Base-by-base conservation (phyloP, 92 coral and sea anemone species). In the Zoanthus sociatus region DNA sequence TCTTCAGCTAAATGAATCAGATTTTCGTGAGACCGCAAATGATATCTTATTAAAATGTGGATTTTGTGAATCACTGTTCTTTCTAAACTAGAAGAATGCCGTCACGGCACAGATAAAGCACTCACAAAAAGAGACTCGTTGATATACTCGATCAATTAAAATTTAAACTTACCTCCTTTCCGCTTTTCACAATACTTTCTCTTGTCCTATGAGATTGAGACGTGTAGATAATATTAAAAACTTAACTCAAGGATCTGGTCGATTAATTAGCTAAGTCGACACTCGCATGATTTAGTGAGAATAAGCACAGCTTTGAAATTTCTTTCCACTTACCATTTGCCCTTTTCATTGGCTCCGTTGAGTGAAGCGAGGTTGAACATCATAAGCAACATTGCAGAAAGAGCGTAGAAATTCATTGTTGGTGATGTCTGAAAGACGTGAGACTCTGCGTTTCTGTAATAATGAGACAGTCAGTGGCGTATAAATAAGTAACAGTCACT, bases 401-500 rank as follows among this genome's bases (percentile, higher is more conserved):
- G 31, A 0, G n/a, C 31, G 26, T 45, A 67, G 20, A 30, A 18
- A 7, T 63, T 64, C 85, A 81, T 81, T 66, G 74, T 81, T 14
- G 68, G 3, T 21, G 21, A 7, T 30, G 12, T 32, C 66, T 46
- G 60, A 14, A 13, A 15, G 20, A 20, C 55, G 73, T 79, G 73
- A 26, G 74, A 66, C 74, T 20, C 45, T 46, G 61, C 54, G 60
- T 46, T 31, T 66, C 85, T 81, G 85, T 42, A 64, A 46, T 81
- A 73, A 44, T 81, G 75, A 81, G 20, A 66, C 74, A 60, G 45
- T 33, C 74, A 32, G 76, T 37, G 61, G 42, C 26, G 85, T 53
- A 81, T 81, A 66, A 81, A 63, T 81, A 81, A 81, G 85, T 46
- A 81, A 68, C 85, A 47, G 66, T 79, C 73, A 81, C 85, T 81